Evolutionary conservation across 1,140 invertebrate species (phyloP), one percentile per base, ranked within the genome.

Genomic region (Temnothorax nylanderi): DNA sequence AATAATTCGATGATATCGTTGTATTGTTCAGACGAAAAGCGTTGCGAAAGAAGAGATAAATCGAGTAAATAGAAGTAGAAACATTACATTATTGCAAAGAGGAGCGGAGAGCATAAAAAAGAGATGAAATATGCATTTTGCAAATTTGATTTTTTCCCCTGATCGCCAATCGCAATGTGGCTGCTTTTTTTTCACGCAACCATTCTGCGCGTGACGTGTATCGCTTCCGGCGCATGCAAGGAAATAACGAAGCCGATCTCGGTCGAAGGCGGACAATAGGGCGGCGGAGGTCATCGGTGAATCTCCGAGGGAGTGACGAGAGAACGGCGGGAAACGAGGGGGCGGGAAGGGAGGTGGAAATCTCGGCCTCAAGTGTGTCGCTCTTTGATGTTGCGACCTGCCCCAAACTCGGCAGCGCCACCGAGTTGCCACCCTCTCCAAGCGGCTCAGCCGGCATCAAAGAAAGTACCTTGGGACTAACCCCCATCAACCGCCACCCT

Each of bases 341-440:
- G 65, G 88, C 90, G 87, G 60, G 65, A 69, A 80, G 90, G 77
- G 85, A 86, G 71, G 62, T 51, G 88, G 89, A 92, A 94, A 94
- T 94, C 94, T 94, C 93, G 90, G 93, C 89, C 91, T 95, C 92
- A 93, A 95, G 95, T 95, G 92, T 94, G 94, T 94, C 93, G 91
- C 91, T 92, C 95, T 95, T 95, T 95, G 94, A 95, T 95, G 94
- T 95, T 56, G 88, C 93, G 90, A 91, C 85, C 92, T 92, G 90
- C 88, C 88, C 87, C 86, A 90, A 90, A 91, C 91, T 89, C 90
- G 86, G 71, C 78, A 72, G 87, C 78, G 47, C 86, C 41, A 75
- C 90, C 65, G 89, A 58, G 77, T 89, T 91, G 90, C 92, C 91
- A 88, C 91, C 93, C 90, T 88, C 88, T 80, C 92, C 92, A 93